These are phyloP conservation scores for Leucania comma DNA, from an alignment of 2,888 invertebrate genomes.

Conservation along the genomic window DNA sequence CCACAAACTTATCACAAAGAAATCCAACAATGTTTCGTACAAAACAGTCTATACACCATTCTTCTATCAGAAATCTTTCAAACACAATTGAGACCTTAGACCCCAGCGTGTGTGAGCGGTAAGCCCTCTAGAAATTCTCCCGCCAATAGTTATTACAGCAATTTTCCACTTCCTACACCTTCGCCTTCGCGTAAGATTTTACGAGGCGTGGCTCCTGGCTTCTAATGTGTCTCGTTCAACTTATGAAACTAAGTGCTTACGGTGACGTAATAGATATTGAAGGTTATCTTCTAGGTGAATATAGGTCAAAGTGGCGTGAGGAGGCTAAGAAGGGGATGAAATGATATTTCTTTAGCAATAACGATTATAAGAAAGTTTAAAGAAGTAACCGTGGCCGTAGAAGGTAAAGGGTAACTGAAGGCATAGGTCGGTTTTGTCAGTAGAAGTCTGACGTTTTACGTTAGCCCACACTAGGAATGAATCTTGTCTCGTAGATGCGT, in stretches of 20 bases:
- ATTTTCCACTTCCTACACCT: constrained; percentile 29
- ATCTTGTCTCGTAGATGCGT: too few relatives aligned
- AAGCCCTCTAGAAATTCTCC: constrained; percentile 24
- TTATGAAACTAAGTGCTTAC: constrained; percentile 39
- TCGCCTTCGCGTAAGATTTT: constrained; percentile 53
- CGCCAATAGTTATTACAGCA: constrained; percentile 50
- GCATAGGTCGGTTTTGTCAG: too few relatives aligned
- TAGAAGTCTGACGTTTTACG: too few relatives aligned
- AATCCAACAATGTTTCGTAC: not conserved
- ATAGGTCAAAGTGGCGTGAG: not conserved
- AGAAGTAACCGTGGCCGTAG: too few relatives aligned
- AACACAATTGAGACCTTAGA: constrained; percentile 8
- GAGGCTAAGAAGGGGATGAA: too few relatives aligned
- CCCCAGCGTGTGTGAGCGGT: not conserved
- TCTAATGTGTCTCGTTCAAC: constrained; percentile 32
- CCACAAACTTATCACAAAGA: not conserved
- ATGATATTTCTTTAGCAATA: too few relatives aligned
- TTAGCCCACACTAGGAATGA: too few relatives aligned
- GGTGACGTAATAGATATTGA: constrained; percentile 17
- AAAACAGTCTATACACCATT: not conserved
- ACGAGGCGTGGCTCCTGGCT: constrained; percentile 37
- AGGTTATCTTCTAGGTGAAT: not conserved
- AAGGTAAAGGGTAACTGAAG: too few relatives aligned
- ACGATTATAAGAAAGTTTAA: too few relatives aligned
- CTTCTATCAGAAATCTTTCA: constrained; percentile 24